Evolutionary conservation across 2,888 invertebrate genomes (phyloP), one percentile per base, ranked within the genome.

Genomic region (Gari tellinella): DNA sequence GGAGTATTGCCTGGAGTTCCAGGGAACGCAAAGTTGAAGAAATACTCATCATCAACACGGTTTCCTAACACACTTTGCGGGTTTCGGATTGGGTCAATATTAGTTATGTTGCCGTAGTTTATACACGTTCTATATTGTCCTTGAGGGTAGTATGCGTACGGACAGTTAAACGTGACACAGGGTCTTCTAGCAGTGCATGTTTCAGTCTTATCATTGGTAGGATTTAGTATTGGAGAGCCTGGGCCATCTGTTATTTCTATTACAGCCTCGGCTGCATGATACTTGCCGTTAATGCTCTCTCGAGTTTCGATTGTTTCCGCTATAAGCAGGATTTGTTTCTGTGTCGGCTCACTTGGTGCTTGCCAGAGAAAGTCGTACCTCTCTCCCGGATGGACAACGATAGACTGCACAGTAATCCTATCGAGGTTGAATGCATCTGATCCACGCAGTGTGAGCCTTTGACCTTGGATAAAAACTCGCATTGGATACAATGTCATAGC

Each of bases 11-110:
- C 68, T 2, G 17, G 7, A 7, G 55, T 43, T 25, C 85, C 83
- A 3, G 83, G 81, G 62, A 84, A 83, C 15, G 72, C 83, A 55
- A 85, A 85, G 51, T 85, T 84, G 19, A 82, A 72, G 49, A 82
- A 84, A 15, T 66, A 41, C 40, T 79, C 81, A 1, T 57, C 52
- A 40, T 72, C 48, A 5, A 65, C 53, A 21, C 5, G 25, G 31
- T 56, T 19, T 2, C 63, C 68, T 0, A 45, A 21, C 1, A 69
- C 51, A 3, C 56, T 45, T 7, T 45, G 25, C 14, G 65, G 64
- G 0, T 53, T 31, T 15, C 60, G 48, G 38, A 60, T 53, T 5
- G 51, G 51, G 46, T 73, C 70, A 10, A 26, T 60, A n/a, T 76
- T 66, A 8, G 48, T 61, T 2, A 66, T 58, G 14, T 76, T 58